These are phyloP conservation scores for Oostethus manadensis DNA, from an alignment of 2,113 vertebrate species.

Conservation along the genomic window DNA sequence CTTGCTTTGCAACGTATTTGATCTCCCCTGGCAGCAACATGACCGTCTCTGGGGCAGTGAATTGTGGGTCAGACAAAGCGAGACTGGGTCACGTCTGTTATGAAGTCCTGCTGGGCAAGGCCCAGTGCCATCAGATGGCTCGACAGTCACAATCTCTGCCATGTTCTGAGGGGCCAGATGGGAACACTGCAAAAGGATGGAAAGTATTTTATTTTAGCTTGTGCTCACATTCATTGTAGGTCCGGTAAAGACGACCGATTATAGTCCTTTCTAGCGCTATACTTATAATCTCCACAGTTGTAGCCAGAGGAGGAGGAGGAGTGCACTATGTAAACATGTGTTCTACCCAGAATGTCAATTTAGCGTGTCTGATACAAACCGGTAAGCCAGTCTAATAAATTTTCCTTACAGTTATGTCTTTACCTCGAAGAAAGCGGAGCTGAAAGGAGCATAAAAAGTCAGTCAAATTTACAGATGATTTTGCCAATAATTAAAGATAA, in stretches of 20 bases:
- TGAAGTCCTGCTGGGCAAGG: slow-evolving; percentile 33
- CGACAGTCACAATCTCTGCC: slow-evolving; percentile 10
- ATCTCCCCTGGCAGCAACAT: slow-evolving; percentile 22
- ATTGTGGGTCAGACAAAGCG: slow-evolving; percentile 58
- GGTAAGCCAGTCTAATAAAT: too few species aligned
- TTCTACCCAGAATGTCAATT: neutral
- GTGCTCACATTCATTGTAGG: slow-evolving; percentile 2
- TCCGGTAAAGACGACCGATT: neutral
- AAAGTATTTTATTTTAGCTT: slow-evolving; percentile 16
- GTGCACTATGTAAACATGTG: neutral
- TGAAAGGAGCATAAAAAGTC: too few species aligned
- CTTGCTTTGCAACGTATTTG: slow-evolving; percentile 11
- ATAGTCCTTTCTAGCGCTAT: neutral
- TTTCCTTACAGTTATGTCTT: too few species aligned
- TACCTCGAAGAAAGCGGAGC: too few species aligned
- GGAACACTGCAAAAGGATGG: slow-evolving; percentile 29
- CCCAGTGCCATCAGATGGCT: slow-evolving; percentile 25
- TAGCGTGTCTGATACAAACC: too few species aligned
- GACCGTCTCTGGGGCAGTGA: slow-evolving; percentile 28
- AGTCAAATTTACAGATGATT: too few species aligned
- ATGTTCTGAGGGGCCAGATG: slow-evolving; percentile 38
- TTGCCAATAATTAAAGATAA: too few species aligned
- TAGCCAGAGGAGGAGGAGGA: neutral
- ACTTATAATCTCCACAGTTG: neutral
- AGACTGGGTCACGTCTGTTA: slow-evolving; percentile 38